phyloP scores from a whole-genome alignment of 1,140 invertebrate genomes.

The Drosophila nigromelanica region DNA sequence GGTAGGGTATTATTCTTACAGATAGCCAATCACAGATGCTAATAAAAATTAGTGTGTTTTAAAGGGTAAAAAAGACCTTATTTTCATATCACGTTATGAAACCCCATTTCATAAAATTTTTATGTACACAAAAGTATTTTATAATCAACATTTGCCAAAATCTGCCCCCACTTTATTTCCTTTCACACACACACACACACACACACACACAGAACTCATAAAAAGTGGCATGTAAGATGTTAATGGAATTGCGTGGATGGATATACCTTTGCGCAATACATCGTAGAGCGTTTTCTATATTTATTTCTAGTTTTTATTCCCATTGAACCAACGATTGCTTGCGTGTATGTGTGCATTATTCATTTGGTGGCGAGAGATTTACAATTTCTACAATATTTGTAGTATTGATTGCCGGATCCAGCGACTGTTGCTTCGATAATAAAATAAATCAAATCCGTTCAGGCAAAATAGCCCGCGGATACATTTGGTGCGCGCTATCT shows the following conservation, averaged over 20 bases:
- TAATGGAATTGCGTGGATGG: constrained; percentile 41
- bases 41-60: too few relatives aligned
- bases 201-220: constrained; percentile 5
- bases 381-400: constrained; percentile 56
- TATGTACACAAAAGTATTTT: background rate
- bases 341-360: constrained; percentile 61
- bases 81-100: too few relatives aligned
- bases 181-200: background rate
- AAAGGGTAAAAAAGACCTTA: too few relatives aligned
- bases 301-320: constrained; percentile 8
- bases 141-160: background rate
- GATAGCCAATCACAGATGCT: too few relatives aligned
- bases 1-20: too few relatives aligned
- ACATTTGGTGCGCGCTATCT: background rate
- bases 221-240: constrained; percentile 23
- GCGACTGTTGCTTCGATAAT: constrained; percentile 42
- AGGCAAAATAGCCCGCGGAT: constrained; percentile 28
- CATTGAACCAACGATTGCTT: constrained; percentile 9
- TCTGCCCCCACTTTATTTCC: background rate
- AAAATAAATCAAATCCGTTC: constrained; percentile 74
- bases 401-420: constrained; percentile 45
- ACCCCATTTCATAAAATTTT: too few relatives aligned
- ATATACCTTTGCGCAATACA: constrained; percentile 36
- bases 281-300: background rate
- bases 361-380: constrained; percentile 67